Evolutionary conservation across 2,113 vertebrate genomes (phyloP).

Genomic region (Sceloporus undulatus): DNA sequence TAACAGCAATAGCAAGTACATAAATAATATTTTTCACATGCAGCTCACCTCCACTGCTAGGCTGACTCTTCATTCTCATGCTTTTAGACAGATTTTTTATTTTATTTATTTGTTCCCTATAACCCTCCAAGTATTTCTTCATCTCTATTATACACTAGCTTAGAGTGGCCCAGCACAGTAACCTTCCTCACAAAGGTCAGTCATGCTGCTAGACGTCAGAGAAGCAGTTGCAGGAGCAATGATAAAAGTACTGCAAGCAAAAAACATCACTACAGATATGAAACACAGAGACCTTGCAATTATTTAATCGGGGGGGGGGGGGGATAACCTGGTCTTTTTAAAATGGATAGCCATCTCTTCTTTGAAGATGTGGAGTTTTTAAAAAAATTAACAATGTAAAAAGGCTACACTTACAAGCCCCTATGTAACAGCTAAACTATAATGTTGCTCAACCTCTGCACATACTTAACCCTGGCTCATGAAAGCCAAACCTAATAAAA

Average conservation of each 20-base stretch:
- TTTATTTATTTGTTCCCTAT: background rate
- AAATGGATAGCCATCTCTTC: background rate
- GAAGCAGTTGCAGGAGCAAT: background rate
- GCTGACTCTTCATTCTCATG: background rate
- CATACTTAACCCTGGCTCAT: background rate
- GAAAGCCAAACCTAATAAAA: conserved; percentile 10
- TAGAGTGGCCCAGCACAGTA: background rate
- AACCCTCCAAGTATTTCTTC: background rate
- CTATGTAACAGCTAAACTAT: background rate
- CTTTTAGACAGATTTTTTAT: background rate
- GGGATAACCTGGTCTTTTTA: background rate
- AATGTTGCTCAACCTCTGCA: background rate
- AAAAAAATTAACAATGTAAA: background rate
- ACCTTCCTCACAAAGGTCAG: background rate
- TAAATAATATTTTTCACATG: background rate
- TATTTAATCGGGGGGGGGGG: background rate
- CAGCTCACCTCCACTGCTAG: background rate
- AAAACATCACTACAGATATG: background rate
- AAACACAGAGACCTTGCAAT: background rate
- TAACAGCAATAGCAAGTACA: background rate
- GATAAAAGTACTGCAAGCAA: background rate
- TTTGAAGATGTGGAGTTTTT: background rate
- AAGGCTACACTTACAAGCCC: background rate
- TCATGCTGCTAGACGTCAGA: background rate
- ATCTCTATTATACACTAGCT: background rate